phyloP scores from a whole-genome alignment of 2,888 invertebrate species.

The Nymphalis c-album region DNA sequence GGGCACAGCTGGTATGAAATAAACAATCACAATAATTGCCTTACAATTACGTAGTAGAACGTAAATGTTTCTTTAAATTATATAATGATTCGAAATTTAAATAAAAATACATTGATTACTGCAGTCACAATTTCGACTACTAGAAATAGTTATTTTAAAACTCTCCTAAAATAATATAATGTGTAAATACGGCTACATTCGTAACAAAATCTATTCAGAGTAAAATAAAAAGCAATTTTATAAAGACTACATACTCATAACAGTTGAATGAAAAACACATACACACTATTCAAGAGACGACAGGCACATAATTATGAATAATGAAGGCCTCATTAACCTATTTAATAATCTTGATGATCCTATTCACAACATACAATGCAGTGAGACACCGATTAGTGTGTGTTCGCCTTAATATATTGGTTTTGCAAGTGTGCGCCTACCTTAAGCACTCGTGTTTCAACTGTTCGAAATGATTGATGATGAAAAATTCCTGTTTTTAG shows the following conservation, averaged over 20 bases:
- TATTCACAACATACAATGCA: constrained; percentile 10
- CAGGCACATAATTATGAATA: constrained; percentile 13
- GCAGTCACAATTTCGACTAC: too few species aligned
- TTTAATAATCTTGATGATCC: constrained; percentile 12
- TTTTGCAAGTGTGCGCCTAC: background rate
- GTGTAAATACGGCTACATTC: background rate
- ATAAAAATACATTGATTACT: too few species aligned
- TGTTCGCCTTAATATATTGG: background rate
- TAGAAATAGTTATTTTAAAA: too few species aligned
- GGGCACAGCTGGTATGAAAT: too few species aligned
- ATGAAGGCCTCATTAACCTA: constrained; percentile 18
- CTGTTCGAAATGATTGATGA: background rate
- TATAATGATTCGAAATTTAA: too few species aligned
- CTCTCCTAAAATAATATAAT: too few species aligned
- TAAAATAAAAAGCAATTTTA: constrained; percentile 1
- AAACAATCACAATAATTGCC: too few species aligned
- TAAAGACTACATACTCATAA: constrained; percentile 4
- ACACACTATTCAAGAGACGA: constrained; percentile 12
- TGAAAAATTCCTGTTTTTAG: background rate
- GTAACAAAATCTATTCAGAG: constrained; percentile 2
- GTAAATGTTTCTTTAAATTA: too few species aligned
- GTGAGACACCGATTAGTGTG: constrained; percentile 2
- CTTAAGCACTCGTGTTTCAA: background rate
- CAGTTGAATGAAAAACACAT: constrained; percentile 12
- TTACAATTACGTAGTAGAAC: too few species aligned